Base-by-base conservation (phyloP, 2,888 invertebrate species). In the Andrena dorsata region DNA sequence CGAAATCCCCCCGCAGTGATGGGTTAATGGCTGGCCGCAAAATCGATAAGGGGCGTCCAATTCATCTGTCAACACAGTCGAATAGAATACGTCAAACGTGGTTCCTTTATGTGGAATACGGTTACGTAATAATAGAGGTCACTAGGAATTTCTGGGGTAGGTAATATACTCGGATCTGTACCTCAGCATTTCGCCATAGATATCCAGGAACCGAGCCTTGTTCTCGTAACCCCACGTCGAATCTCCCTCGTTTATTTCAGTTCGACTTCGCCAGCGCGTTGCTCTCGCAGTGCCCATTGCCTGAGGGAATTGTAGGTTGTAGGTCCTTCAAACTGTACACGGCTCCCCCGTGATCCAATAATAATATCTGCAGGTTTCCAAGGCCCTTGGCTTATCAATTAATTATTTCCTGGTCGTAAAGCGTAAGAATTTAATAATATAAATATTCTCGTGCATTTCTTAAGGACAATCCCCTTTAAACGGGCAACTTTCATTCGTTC, bases 221-320 rank as follows among this genome's bases (percentile, higher is more conserved):
- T 86, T 86, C 83, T 64, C 76, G 76, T 79, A 77, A 74, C 72
- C 82, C 41, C 74, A 64, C 64, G 76, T 73, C 74, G 76, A 76
- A 82, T 79, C 72, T 88, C 80, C 80, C 83, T 77, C 86, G 86
- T 88, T 86, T 88, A 88, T 86, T 86, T 88, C 88, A 51, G 79
- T 86, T 86, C 79, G 86, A 86, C 86, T 88, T 86, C 79, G 58
- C 74, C 64, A 60, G 49, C 83, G 65, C 69, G 75, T 72, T 80
- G 58, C 66, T 63, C 56, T 35, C 51, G 58, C 30, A 35, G 72
- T 70, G 35, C 65, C 72, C 49, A 30, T 56, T 77, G 77, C 82
- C 82, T 41, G 16, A 47, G 88, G 78, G 86, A 87, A 85, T 82
- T 82, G 73, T 79, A 69, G 53, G 76, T 79, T 79, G 76, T 68